phyloP scores from a whole-genome alignment of 2,113 vertebrate species.

The Melanotaenia duboulayi region DNA sequence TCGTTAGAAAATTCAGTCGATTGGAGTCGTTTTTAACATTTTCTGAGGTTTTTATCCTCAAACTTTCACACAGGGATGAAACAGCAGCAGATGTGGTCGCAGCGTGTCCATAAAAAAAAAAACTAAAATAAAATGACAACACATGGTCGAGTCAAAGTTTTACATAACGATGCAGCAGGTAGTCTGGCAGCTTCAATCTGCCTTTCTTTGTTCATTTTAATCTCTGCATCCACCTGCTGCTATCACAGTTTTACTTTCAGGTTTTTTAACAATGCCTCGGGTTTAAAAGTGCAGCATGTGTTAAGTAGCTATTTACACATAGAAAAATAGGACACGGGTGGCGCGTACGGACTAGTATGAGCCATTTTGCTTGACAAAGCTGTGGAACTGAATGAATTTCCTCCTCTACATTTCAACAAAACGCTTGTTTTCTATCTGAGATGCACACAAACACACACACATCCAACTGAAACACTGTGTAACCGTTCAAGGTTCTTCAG shows the following conservation, averaged over 20 bases:
- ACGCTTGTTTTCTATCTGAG: slow-evolving; percentile 60
- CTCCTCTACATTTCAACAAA: slow-evolving; percentile 42
- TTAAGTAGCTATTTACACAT: slow-evolving; percentile 67
- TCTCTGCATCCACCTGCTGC: background rate
- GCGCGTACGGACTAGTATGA: slow-evolving; percentile 9
- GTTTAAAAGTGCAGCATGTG: slow-evolving; percentile 68
- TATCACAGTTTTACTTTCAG: slow-evolving; percentile 45
- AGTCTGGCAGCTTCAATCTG: slow-evolving; percentile 53
- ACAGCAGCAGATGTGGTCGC: slow-evolving; percentile 50
- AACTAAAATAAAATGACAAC: slow-evolving; percentile 22
- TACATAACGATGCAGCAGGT: slow-evolving; percentile 29
- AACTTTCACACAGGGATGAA: slow-evolving; percentile 20
- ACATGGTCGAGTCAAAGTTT: slow-evolving; percentile 30
- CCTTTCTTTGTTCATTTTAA: slow-evolving; percentile 7
- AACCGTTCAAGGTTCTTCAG: slow-evolving; percentile 53
- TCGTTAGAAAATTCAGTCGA: slow-evolving; percentile 19
- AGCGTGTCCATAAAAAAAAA: slow-evolving; percentile 1
- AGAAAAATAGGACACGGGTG: slow-evolving; percentile 69
- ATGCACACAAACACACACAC: slow-evolving; percentile 28
- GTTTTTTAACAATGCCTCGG: slow-evolving; percentile 53
- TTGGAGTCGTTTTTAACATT: slow-evolving; percentile 13
- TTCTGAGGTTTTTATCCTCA: background rate
- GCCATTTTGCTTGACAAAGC: slow-evolving; percentile 41
- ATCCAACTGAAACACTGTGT: slow-evolving; percentile 55
- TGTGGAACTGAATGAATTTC: slow-evolving; percentile 19